phyloP scores from a whole-genome alignment of 2,113 vertebrate species.

The Cynoglossus semilaevis region DNA sequence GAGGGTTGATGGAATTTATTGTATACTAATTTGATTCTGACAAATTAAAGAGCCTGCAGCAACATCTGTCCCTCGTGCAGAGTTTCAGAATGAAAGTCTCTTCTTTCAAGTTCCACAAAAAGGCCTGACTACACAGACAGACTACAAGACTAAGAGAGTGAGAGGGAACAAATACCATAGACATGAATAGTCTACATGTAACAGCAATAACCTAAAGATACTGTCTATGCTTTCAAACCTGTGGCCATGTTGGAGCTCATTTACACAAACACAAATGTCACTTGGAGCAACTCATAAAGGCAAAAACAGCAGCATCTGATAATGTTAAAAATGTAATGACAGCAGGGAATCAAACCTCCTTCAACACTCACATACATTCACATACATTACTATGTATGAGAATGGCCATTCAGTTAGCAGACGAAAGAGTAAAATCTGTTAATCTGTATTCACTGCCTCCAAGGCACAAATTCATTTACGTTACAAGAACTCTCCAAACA shows the following conservation, averaged over 20 bases:
- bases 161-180: background rate
- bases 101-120: constrained; percentile 40
- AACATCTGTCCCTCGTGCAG: constrained; percentile 54
- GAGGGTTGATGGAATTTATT: constrained; percentile 49
- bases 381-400: background rate
- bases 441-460: background rate
- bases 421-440: background rate
- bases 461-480: background rate
- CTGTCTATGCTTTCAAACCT: too few relatives aligned
- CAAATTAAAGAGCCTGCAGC: constrained; percentile 57
- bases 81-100: constrained; percentile 36
- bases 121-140: background rate
- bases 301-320: background rate
- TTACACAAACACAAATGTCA: too few relatives aligned
- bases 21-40: constrained; percentile 57
- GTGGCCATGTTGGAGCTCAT: too few relatives aligned
- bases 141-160: constrained; percentile 4
- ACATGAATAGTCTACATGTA: too few relatives aligned
- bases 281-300: too few relatives aligned
- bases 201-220: too few relatives aligned
- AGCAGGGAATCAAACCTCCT: background rate
- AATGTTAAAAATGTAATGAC: background rate
- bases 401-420: background rate
- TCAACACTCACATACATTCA: background rate
- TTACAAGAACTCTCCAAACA: background rate